Percentiles rank a stretch among this genome's conserved stretches.
Evolutionary conservation across 1,140 invertebrate species (phyloP).

Genomic region (Ladona fulva): DNA sequence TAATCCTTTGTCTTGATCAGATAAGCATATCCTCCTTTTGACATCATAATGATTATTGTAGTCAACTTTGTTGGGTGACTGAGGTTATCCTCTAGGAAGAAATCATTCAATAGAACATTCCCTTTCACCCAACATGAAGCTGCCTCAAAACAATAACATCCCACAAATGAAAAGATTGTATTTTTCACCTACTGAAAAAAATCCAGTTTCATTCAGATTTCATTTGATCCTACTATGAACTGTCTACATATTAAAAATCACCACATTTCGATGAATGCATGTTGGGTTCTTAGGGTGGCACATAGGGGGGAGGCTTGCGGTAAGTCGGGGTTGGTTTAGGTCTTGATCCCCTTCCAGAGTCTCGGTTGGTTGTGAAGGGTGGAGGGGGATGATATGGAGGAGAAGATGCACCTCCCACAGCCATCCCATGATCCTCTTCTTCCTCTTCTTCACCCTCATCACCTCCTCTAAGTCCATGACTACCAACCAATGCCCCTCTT

Average conservation of each 20-base stretch:
- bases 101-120: too few species aligned
- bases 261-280: not conserved
- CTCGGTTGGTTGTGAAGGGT: conserved; percentile 63
- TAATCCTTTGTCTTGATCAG: not conserved
- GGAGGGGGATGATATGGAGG: conserved; percentile 67
- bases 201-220: not conserved
- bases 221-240: not conserved
- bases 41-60: too few species aligned
- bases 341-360: conserved; percentile 51
- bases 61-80: too few species aligned
- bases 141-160: not conserved
- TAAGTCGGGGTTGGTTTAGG: conserved; percentile 77
- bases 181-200: not conserved
- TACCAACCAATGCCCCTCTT: not conserved
- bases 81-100: too few species aligned
- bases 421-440: conserved; percentile 22
- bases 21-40: too few species aligned
- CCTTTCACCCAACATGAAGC: not conserved
- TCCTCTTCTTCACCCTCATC: conserved; percentile 24
- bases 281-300: conserved; percentile 63
- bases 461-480: not conserved
- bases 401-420: conserved; percentile 22
- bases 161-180: not conserved
- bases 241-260: not conserved
- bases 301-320: conserved; percentile 83